Percentiles rank a stretch among this genome's conserved stretches.
phyloP scores from a whole-genome alignment of 35 echinoderm and acorn worm genomes.

The Holothuria glaberrima region DNA sequence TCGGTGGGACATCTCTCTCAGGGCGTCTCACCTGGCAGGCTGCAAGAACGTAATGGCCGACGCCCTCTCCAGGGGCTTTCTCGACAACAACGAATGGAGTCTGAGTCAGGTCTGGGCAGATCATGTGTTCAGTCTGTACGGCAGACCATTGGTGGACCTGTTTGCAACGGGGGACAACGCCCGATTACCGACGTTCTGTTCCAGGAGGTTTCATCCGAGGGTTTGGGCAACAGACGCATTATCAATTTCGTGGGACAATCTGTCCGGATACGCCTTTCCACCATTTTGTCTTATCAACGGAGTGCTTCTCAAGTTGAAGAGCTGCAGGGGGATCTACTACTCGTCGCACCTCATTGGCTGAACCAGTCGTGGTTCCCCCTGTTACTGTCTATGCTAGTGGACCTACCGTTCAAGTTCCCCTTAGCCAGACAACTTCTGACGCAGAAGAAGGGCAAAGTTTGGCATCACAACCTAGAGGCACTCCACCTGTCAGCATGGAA shows the following conservation, averaged over 20 bases:
- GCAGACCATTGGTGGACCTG: conserved; percentile 9
- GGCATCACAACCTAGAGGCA: background rate
- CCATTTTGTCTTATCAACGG: too few relatives aligned
- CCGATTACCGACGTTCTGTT: background rate
- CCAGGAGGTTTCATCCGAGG: background rate
- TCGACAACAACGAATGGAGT: conserved; percentile 10
- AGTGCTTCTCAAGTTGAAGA: too few relatives aligned
- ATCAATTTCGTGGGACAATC: conserved; percentile 45
- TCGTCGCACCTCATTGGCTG: background rate
- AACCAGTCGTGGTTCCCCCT: conserved; percentile 10
- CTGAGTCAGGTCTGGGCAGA: background rate
- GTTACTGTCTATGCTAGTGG: background rate
- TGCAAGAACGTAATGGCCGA: conserved; percentile 52
- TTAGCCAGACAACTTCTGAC: background rate
- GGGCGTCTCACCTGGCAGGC: conserved; percentile 44
- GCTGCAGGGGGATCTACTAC: background rate
- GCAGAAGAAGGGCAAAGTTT: background rate
- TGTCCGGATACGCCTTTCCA: too few relatives aligned
- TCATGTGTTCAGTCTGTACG: conserved; percentile 23
- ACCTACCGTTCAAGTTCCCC: background rate
- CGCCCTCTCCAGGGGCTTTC: conserved; percentile 39
- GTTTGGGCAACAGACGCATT: conserved; percentile 60
- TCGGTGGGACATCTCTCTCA: background rate
- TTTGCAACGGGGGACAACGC: conserved; percentile 41
- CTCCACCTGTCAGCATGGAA: conserved; percentile 27